Evolutionary conservation across 2,113 vertebrate genomes (phyloP), one percentile per base, ranked within the genome.

Genomic region (Calonectris borealis): DNA sequence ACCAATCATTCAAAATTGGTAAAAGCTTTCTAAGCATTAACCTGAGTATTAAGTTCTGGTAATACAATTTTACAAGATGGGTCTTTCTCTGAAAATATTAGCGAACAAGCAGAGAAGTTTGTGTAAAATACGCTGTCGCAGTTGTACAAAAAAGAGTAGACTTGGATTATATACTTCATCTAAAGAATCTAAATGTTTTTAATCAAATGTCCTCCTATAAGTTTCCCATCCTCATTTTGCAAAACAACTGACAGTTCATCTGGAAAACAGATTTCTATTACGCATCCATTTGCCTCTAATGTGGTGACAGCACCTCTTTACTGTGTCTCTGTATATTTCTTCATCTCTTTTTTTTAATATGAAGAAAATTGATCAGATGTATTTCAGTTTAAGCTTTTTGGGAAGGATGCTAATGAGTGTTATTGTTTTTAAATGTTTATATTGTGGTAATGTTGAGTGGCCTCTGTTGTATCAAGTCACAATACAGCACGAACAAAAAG

Each of bases 221-320:
- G 68, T 90, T 97, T 91, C 70, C 69, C 40, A 38, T 86, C 78
- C 46, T 90, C 19, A 34, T 90, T 91, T 97, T 95, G 88, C 46
- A 83, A 44, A 85, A 48, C 83, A 94, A 65, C 70, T 91, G 87
- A 89, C 48, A 57, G 46, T 58, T 95, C 90, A 91, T 95, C 94
- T 96, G 95, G 78, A 86, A 92, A 95, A 89, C 93, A 96, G 87
- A 93, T 84, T 96, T 84, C 54, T 94, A 2, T 86, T 93, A 65
- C 1, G 7, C 36, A 42, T 90, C 44, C 49, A 72, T 94, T 96
- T 97, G 57, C 78, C 69, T 89, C 68, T 96, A 85, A 73, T 94
- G 89, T 93, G 78, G 64, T 94, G 90, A 91, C 83, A 95, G 79
- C 57, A 89, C 52, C 81, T 91, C 72, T 72, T 93, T 92, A 57